A percentile compares a stretch with the other conserved stretches of the same genome.
These are phyloP conservation scores for Huso huso DNA, from an alignment of 2,797 vertebrate genomes.

Conservation along the genomic window DNA sequence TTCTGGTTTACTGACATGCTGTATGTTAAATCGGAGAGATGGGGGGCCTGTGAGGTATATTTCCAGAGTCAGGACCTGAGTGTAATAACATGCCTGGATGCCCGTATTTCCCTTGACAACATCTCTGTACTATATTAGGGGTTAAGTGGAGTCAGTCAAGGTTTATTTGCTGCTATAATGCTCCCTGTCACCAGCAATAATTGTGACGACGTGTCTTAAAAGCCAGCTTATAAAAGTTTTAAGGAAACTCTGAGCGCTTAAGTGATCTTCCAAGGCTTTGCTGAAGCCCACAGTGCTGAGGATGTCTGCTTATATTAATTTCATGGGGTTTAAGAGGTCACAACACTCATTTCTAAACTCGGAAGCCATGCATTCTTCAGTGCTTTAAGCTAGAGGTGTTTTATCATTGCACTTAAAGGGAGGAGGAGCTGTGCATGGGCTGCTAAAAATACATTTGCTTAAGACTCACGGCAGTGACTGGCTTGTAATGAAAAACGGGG, in stretches of 20 bases:
- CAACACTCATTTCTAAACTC: constrained; percentile 84
- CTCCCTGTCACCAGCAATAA: constrained; percentile 75
- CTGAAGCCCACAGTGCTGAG: constrained; percentile 63
- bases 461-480: constrained; percentile 37
- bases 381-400: constrained; percentile 51
- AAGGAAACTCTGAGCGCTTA: constrained; percentile 85
- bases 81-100: constrained; percentile 63
- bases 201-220: constrained; percentile 76
- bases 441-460: constrained; percentile 39
- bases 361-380: constrained; percentile 59
- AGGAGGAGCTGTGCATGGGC: constrained; percentile 25
- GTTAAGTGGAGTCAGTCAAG: constrained; percentile 68
- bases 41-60: constrained; percentile 37
- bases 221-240: constrained; percentile 90
- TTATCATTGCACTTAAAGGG: constrained; percentile 33
- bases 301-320: constrained; percentile 98
- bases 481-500: constrained; percentile 47
- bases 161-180: constrained; percentile 69
- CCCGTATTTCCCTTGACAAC: constrained; percentile 66
- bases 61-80: constrained; percentile 53
- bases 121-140: constrained; percentile 55
- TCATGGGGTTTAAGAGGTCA: constrained; percentile 93
- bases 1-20: background rate
- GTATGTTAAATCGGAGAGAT: constrained; percentile 11
- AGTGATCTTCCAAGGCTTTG: constrained; percentile 77